Conservation (phyloP, 2,113 vertebrate species). For the Nothobranchius furzeri region DNA sequence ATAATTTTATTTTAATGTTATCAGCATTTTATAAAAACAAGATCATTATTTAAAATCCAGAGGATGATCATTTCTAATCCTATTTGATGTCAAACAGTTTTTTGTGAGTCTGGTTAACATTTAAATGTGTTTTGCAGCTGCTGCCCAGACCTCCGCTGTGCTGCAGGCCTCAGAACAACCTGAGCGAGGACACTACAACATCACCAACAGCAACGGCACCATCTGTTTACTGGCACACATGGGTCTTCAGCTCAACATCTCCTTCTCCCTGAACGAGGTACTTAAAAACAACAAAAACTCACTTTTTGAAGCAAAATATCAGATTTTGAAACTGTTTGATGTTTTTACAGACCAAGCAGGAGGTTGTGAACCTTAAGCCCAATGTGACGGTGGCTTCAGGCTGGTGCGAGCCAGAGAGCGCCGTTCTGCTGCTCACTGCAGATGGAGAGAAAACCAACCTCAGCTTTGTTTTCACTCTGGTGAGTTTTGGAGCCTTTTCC, state of each 20-base stretch:
- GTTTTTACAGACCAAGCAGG: conserved; percentile 69
- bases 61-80: too few relatives aligned
- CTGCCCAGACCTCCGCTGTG: conserved; percentile 26
- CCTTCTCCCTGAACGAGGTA: conserved; percentile 72
- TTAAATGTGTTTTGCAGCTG: conserved; percentile 33
- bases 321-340: background rate
- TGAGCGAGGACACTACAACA: conserved; percentile 73
- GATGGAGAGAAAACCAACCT: conserved; percentile 62
- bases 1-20: too few relatives aligned
- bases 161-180: conserved; percentile 68
- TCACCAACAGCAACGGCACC: conserved; percentile 78
- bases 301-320: background rate
- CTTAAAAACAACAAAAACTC: background rate
- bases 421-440: conserved; percentile 70
- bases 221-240: conserved; percentile 86
- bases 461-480: conserved; percentile 81
- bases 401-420: conserved; percentile 66
- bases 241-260: conserved; percentile 91
- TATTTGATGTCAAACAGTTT: too few relatives aligned
- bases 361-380: conserved; percentile 84
- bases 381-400: conserved; percentile 70
- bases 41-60: too few relatives aligned
- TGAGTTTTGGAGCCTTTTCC: conserved; percentile 53
- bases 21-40: too few relatives aligned
- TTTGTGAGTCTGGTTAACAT: too few relatives aligned